Base-by-base conservation (phyloP, 2,797 vertebrate species). In the Pantherophis vulpinus region DNA sequence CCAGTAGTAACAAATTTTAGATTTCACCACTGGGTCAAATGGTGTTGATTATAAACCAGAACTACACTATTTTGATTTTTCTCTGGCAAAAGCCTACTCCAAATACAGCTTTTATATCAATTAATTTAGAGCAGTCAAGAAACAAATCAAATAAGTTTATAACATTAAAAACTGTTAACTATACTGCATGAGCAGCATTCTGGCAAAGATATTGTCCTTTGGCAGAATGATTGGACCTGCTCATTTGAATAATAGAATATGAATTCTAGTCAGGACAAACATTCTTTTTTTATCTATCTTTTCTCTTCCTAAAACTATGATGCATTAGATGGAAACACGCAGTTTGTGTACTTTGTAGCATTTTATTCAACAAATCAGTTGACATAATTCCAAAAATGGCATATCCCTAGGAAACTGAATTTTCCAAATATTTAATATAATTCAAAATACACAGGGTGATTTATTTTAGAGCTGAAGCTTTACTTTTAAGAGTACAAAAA, bases 71-170 rank as follows among this genome's bases (percentile, higher is more conserved):
- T 16, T 87, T 51, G 54, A 79, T 25, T 79, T 95, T 86, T 29
- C 47, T 90, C 0, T 66, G 58, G 18, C 42, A 25, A 93, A 54
- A 29, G 90, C 54, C 25, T 14, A 90, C 63, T 83, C 89, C 83
- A 95, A 20, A 61, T 93, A 47, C 14, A 93, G 51, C 29, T 91
- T 92, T 91, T 90, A 7, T 63, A 93, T 60, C 56, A 56, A 12
- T 54, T 25, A 87, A 59, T 55, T 13, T 32, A n/a, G 2, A 88
- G 47, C 93, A n/a, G n/a, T 79, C 88, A 63, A 79, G 88, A 66
- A 95, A 90, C 91, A 91, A 37, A 11, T 29, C 91, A 87, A n/a
- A 87, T 37, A 70, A 70, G 58, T 23, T 23, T 79, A 9, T 93
- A 61, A 23, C 90, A 86, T 91, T 54, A 27, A 63, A 63, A 63